These are phyloP conservation scores for Rousettus madagascariensis DNA, from an alignment of 2,797 vertebrate species.

Conservation along the genomic window DNA sequence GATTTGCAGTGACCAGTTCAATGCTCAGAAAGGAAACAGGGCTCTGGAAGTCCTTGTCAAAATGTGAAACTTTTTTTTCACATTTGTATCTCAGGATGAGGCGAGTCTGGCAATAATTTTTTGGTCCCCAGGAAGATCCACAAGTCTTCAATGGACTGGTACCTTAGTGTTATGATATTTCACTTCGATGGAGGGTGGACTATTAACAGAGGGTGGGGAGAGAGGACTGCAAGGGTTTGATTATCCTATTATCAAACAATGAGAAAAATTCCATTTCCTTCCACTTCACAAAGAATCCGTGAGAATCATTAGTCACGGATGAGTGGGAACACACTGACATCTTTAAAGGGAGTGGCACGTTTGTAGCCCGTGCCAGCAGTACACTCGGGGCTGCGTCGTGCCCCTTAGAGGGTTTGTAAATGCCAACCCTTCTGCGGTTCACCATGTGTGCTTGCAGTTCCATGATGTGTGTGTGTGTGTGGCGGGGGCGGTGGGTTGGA, in stretches of 20 bases:
- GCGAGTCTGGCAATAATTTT: background rate
- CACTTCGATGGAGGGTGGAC: background rate
- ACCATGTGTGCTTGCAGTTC: background rate
- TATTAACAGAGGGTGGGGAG: conserved; percentile 26
- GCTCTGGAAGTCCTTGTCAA: background rate
- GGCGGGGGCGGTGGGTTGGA: too few relatives aligned
- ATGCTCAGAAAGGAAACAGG: background rate
- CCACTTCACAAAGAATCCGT: background rate
- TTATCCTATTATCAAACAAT: background rate
- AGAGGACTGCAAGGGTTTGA: background rate
- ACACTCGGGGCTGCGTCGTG: accelerated
- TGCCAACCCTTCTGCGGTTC: background rate
- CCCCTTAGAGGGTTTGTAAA: too few relatives aligned
- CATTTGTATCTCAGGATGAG: background rate
- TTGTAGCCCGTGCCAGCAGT: background rate
- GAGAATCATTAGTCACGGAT: background rate
- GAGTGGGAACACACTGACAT: background rate
- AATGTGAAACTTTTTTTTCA: background rate
- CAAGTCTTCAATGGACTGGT: background rate
- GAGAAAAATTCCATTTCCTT: conserved; percentile 39
- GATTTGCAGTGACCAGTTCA: background rate
- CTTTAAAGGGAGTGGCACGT: background rate
- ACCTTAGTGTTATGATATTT: background rate
- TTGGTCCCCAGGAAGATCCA: background rate
- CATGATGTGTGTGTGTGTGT: background rate